Percentiles rank a stretch among this genome's conserved stretches.
These are phyloP conservation scores for Alces alces DNA, from an alignment of 2,113 vertebrate genomes.

Conservation along the genomic window DNA sequence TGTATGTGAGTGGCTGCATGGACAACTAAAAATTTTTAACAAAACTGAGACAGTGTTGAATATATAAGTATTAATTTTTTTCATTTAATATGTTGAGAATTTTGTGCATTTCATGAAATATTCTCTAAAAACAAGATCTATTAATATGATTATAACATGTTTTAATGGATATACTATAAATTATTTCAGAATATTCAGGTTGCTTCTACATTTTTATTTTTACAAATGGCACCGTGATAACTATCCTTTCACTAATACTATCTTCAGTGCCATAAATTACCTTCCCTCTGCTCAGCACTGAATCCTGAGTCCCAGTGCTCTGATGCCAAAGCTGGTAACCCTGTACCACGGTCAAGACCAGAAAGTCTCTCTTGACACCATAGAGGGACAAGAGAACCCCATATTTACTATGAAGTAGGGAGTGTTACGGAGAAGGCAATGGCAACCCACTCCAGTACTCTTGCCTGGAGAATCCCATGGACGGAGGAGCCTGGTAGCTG, in stretches of 20 bases:
- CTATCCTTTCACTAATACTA: neutral
- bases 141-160: neutral
- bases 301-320: neutral
- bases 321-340: neutral
- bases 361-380: neutral
- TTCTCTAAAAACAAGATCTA: neutral
- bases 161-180: neutral
- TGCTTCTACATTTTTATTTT: neutral
- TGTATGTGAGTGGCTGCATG: neutral
- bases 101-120: neutral
- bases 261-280: neutral
- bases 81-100: neutral
- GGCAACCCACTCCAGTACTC: no score
- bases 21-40: neutral
- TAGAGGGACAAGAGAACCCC: neutral
- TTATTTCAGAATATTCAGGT: neutral
- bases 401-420: neutral
- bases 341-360: neutral
- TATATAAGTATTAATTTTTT: neutral
- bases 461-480: no score
- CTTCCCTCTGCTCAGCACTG: neutral
- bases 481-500: no score
- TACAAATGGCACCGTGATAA: neutral
- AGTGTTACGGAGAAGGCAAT: neutral
- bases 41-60: neutral